Evolutionary conservation across 2,888 invertebrate genomes (phyloP), one percentile per base, ranked within the genome.

Genomic region (Drosophila hawaiiensis): DNA sequence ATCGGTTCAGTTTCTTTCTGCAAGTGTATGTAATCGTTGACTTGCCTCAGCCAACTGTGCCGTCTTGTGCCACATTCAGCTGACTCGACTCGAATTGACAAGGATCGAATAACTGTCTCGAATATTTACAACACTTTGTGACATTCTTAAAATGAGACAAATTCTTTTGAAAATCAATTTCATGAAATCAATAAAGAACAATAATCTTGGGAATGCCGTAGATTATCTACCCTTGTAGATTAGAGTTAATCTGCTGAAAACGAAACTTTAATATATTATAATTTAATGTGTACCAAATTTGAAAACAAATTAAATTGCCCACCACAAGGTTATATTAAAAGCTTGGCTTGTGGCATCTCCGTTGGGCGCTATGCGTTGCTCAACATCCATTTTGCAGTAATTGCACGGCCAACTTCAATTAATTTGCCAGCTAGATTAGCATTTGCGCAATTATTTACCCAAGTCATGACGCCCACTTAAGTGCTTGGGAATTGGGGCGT

Each of bases 1-100:
- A 22, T 4, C 16, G 7, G 16, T 16, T 25, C 25, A 25, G 25
- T 9, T 47, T 47, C 22, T 47, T 47, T 25, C 16, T 47, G 47
- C 25, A 16, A 47, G 47, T 47, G 47, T 47, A 47, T 16, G 47
- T 25, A 47, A 16, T 47, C 47, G 47, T 9, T 47, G 16, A 25
- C 9, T 47, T 47, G 25, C 16, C 47, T 25, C 25, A 16, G 16
- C 2, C 22, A 47, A 47, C 7, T 43, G 50, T 28, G 39, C 22
- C 37, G 53, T 29, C 31, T 47, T 47, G 56, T 61, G 52, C 25
- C 47, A 55, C 39, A 28, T 60, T 59, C 14, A n/a, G 53, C 31
- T 33, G 53, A 75, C 60, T 61, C 39, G 33, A 54, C 25, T 37
- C 50, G 60, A 64, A 53, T 59, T 71, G 72, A 65, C 77, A 56